Evolutionary conservation across 2,113 vertebrate genomes (phyloP).

Genomic region (Paraplagusia blochii): DNA sequence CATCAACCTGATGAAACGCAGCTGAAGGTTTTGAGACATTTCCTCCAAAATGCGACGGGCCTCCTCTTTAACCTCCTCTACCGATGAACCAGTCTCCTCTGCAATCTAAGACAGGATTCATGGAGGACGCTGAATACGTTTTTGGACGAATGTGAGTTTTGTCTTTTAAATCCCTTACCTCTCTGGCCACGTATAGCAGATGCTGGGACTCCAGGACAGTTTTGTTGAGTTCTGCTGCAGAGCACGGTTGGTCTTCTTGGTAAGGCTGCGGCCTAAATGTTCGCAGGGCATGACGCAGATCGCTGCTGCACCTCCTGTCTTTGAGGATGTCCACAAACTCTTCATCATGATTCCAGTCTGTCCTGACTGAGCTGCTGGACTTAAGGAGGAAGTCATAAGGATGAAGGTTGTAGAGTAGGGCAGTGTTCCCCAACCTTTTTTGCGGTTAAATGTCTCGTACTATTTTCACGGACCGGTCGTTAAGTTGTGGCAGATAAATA

Average conservation of each 20-base stretch:
- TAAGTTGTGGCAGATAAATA: no score
- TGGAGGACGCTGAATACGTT: no score
- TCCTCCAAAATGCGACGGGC: conserved; percentile 83
- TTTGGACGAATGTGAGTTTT: neutral
- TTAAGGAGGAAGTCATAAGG: conserved; percentile 6
- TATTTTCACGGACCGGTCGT: no score
- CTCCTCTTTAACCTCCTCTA: conserved; percentile 81
- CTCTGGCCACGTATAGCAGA: conserved; percentile 80
- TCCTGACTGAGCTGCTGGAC: conserved; percentile 25
- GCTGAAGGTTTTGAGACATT: conserved; percentile 90
- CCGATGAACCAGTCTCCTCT: conserved; percentile 77
- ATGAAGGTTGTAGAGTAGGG: neutral
- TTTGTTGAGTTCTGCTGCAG: conserved; percentile 78
- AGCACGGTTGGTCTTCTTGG: conserved; percentile 75
- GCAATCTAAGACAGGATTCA: conserved; percentile 73
- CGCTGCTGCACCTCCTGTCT: conserved; percentile 82
- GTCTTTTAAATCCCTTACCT: conserved; percentile 74
- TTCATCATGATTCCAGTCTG: conserved; percentile 64
- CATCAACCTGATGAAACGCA: conserved; percentile 86
- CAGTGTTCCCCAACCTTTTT: no score
- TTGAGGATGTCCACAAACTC: conserved; percentile 88
- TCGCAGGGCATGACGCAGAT: conserved; percentile 85
- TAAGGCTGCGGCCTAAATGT: conserved; percentile 82
- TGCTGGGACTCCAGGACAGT: conserved; percentile 85
- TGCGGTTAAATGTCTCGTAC: no score